Evolutionary conservation across 2,797 vertebrate species (phyloP).

Genomic region (Galago senegalensis): DNA sequence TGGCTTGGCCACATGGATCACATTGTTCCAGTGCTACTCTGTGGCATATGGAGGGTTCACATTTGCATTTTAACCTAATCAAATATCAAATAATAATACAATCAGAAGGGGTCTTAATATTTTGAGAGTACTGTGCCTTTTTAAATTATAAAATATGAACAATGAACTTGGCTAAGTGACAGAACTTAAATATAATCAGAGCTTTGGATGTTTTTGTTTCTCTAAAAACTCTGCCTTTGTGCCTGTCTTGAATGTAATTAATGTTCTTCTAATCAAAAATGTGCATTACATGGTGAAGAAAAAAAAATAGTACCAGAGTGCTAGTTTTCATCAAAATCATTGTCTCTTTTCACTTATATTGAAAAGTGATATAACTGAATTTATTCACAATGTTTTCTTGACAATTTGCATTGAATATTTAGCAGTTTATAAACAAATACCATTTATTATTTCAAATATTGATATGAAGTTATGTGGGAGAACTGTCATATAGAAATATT

Average conservation of each 20-base stretch:
- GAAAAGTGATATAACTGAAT: slow-evolving; percentile 49
- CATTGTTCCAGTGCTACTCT: slow-evolving; percentile 50
- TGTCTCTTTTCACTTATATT: not conserved
- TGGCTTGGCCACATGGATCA: slow-evolving; percentile 80
- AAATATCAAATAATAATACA: slow-evolving; percentile 85
- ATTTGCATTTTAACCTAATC: slow-evolving; percentile 86
- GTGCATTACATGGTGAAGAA: slow-evolving; percentile 38
- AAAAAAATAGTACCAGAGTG: slow-evolving; percentile 48
- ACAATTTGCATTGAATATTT: not conserved
- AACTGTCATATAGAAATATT: not conserved
- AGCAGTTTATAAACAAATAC: not conserved
- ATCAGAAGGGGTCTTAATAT: slow-evolving; percentile 66
- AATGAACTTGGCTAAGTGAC: slow-evolving; percentile 77
- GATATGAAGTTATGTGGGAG: not conserved
- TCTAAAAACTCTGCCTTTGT: slow-evolving; percentile 18
- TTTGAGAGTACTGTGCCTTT: slow-evolving; percentile 73
- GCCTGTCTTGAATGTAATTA: slow-evolving; percentile 63
- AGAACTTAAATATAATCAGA: slow-evolving; percentile 78
- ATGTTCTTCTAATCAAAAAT: slow-evolving; percentile 66
- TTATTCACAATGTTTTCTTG: slow-evolving; percentile 45
- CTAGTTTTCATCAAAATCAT: slow-evolving; percentile 26
- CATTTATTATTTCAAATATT: slow-evolving; percentile 42
- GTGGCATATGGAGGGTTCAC: slow-evolving; percentile 80
- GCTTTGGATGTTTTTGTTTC: slow-evolving; percentile 52
- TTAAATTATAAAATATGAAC: slow-evolving; percentile 81